These are phyloP conservation scores for Lampris megalopsis DNA, from an alignment of 2,113 vertebrate species.

Conservation along the genomic window DNA sequence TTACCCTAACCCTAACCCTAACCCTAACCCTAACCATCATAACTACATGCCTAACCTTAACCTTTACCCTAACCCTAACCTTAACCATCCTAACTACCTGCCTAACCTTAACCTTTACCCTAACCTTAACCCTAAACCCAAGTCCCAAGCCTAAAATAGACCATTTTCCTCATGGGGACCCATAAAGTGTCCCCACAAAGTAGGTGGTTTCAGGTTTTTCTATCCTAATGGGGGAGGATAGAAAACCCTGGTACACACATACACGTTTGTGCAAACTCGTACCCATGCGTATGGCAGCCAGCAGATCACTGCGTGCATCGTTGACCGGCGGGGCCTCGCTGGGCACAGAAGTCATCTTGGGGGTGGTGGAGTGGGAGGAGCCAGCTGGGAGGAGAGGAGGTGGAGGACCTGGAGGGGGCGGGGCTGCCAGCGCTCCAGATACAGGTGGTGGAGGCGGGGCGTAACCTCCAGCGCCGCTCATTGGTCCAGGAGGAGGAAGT, in stretches of 20 bases:
- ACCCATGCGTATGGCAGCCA: conserved; percentile 99
- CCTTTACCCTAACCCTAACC: too few relatives aligned
- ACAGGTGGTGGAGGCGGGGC: conserved; percentile 82
- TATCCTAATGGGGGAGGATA: too few relatives aligned
- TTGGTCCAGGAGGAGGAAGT: conserved; percentile 73
- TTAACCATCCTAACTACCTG: too few relatives aligned
- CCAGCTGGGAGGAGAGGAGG: conserved; percentile 88
- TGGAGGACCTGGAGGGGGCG: conserved; percentile 90
- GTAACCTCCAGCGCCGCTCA: conserved; percentile 72
- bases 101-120: too few relatives aligned
- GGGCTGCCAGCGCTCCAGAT: conserved; percentile 83
- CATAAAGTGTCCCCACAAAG: too few relatives aligned
- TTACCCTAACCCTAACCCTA: too few relatives aligned
- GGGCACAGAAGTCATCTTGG: conserved; percentile 83
- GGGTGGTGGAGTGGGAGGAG: conserved; percentile 81
- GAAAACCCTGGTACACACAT: neutral
- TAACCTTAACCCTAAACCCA: too few relatives aligned
- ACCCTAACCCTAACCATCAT: too few relatives aligned
- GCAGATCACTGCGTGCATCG: conserved; percentile 94
- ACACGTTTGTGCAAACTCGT: conserved; percentile 26
- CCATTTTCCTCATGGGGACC: too few relatives aligned
- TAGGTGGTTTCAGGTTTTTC: too few relatives aligned
- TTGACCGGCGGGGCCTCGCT: conserved; percentile 77
- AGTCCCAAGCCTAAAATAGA: too few relatives aligned
- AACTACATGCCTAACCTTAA: too few relatives aligned